Conservation (phyloP, 2,888 invertebrate species). For the Ashinkailepas kermadecensis region DNA sequence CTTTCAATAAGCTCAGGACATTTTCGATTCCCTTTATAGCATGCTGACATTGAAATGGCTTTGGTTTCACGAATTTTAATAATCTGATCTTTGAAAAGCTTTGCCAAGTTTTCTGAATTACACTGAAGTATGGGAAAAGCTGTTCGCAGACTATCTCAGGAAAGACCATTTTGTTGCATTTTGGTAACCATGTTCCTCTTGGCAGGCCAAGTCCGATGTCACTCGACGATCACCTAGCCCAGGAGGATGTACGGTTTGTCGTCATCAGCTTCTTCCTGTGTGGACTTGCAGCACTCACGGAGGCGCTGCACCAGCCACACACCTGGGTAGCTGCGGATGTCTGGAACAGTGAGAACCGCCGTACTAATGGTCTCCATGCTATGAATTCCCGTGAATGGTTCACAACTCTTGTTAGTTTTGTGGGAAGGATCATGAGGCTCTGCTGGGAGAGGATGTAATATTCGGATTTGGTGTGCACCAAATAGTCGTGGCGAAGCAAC, state of each 20-base stretch:
- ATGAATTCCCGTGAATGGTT: too few relatives aligned
- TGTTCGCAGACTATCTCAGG: too few relatives aligned
- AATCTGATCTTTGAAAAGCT: too few relatives aligned
- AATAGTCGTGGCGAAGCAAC: neutral
- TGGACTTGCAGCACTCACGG: neutral
- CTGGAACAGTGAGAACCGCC: neutral
- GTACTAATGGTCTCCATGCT: too few relatives aligned
- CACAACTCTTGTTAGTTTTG: too few relatives aligned
- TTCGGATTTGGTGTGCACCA: neutral
- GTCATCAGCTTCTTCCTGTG: neutral
- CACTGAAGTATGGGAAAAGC: too few relatives aligned
- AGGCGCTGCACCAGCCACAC: neutral
- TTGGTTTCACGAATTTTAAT: too few relatives aligned
- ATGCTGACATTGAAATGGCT: too few relatives aligned
- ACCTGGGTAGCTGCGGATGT: neutral
- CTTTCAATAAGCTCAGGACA: too few relatives aligned
- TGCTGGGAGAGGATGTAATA: neutral
- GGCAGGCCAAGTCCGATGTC: neutral
- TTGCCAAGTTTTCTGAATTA: too few relatives aligned
- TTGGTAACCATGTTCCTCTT: neutral
- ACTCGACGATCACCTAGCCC: neutral
- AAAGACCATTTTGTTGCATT: too few relatives aligned
- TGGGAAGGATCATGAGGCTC: neutral
- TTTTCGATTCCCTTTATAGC: too few relatives aligned
- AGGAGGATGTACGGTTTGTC: neutral